Conservation (phyloP, 2,888 invertebrate genomes). For the Pardosa pseudoannulata region DNA sequence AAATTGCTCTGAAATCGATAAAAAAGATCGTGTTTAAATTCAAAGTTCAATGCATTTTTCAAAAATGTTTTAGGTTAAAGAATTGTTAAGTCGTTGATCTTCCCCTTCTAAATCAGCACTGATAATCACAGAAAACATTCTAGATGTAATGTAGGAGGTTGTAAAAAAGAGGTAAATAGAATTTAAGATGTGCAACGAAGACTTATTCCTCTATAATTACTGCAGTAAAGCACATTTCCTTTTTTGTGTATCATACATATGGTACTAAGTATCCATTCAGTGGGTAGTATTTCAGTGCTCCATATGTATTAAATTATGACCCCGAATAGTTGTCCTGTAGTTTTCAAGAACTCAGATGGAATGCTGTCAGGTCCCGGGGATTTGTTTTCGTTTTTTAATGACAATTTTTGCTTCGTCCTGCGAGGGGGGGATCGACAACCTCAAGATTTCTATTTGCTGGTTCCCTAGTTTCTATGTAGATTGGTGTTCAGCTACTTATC, state of each 20-base stretch:
- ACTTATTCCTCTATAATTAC: slow-evolving; percentile 6
- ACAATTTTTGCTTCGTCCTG: background rate
- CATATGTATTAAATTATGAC: background rate
- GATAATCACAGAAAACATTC: background rate
- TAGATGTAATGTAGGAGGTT: background rate
- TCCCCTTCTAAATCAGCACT: slow-evolving; percentile 13
- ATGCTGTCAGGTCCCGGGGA: background rate
- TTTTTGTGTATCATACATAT: background rate
- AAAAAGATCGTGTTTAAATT: background rate
- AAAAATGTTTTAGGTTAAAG: background rate
- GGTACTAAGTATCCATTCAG: background rate
- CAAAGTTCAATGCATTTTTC: background rate
- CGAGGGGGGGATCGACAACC: background rate
- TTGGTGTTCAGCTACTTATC: background rate
- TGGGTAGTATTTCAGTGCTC: background rate
- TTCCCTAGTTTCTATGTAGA: too few relatives aligned
- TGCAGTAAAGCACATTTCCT: background rate
- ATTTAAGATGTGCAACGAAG: background rate
- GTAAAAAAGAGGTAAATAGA: background rate
- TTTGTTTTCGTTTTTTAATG: background rate
- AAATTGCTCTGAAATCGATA: slow-evolving; percentile 4
- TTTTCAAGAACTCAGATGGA: background rate
- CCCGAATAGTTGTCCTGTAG: background rate
- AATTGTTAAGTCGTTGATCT: background rate
- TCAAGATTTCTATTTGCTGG: too few relatives aligned